phyloP scores from a whole-genome alignment of 2,797 vertebrate genomes.

The Poecilia velifera region DNA sequence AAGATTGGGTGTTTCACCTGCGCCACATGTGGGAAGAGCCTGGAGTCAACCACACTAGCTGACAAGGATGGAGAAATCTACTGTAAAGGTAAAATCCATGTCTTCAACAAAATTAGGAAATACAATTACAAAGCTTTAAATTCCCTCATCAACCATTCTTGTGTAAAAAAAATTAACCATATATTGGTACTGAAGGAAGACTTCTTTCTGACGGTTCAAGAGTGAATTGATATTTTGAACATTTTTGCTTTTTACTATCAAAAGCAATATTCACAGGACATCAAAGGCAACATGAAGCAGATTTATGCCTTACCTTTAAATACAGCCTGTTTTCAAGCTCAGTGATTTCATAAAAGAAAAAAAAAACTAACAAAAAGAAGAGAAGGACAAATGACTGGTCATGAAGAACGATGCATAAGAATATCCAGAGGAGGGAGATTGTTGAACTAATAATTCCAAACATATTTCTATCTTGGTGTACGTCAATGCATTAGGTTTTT shows the following conservation, averaged over 20 bases:
- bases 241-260: neutral
- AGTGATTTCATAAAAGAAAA: neutral
- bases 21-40: conserved; percentile 89
- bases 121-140: neutral
- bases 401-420: neutral
- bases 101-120: neutral
- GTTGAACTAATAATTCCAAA: neutral
- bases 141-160: neutral
- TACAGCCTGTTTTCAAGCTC: neutral
- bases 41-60: conserved; percentile 94
- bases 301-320: neutral
- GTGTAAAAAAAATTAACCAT: neutral
- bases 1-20: conserved; percentile 92
- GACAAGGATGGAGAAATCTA: conserved; percentile 91
- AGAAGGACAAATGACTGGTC: neutral
- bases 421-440: neutral
- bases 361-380: neutral
- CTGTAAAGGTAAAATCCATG: conserved; percentile 75
- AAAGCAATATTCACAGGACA: neutral
- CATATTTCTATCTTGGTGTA: neutral
- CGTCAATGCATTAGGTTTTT: neutral
- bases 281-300: neutral
- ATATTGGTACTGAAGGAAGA: neutral
- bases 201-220: neutral
- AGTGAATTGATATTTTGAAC: neutral